Base-by-base conservation (phyloP, 1,140 invertebrate species). In the Carposina sasakii region DNA sequence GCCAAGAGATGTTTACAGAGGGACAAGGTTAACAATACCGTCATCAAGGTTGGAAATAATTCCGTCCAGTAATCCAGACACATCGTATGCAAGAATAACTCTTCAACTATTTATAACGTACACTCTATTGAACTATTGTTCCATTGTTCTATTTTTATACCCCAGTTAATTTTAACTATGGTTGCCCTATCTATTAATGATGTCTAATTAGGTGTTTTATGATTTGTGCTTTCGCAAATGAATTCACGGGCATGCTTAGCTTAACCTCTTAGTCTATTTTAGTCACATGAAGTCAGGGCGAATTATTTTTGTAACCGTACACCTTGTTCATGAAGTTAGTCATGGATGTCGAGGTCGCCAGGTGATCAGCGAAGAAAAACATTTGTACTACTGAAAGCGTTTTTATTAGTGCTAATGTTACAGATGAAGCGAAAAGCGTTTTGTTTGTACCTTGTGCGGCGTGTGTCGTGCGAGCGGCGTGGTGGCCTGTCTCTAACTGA, bases 391-490 rank as follows among this genome's bases (percentile, higher is more conserved):
- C 53, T 54, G 52, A 33, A 74, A 72, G 75, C 74, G 43, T 78
- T 82, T n/a, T 78, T 39, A 75, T 79, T 83, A 81, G 72, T 81
- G 71, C 62, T 54, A 60, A 66, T 70, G 67, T 78, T 78, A 78
- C 66, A n/a, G n/a, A 53, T 69, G 71, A 76, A 73, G 73, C 68
- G 50, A 48, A 33, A 33, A 33, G 19, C 15, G 15, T 13, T 34
- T 13, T 16, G 10, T 34, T 53, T 55, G 54, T 83, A 83, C 79
- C 79, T 83, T 79, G 62, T 79, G 76, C 76, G 76, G 76, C 73
- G 74, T 68, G 66, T 62, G 71, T 83, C 79, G 79, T 83, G 77
- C 71, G 77, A 81, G 74, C 73, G 73, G 73, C 72, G 61, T 64
- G 68, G 65, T 45, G 45, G 77, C 79, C 77, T 60, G 67, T 59